These are phyloP conservation scores for Hypotaenidia okinawae DNA, from an alignment of 2,797 vertebrate genomes.

Conservation along the genomic window DNA sequence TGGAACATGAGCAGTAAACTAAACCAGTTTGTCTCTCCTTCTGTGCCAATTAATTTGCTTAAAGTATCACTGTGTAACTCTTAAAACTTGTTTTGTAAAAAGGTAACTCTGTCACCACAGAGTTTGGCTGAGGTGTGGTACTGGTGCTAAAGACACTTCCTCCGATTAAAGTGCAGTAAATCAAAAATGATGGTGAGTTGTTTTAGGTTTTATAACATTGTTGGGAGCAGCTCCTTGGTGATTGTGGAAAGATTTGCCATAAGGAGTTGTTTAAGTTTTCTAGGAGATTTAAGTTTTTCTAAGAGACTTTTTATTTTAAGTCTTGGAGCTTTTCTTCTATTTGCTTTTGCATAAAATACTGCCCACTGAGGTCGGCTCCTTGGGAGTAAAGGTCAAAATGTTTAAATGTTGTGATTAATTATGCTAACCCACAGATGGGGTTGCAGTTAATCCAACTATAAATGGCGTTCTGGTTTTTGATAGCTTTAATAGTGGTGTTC, in stretches of 20 bases:
- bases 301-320: neutral
- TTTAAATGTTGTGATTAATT: neutral
- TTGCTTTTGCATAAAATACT: neutral
- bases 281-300: neutral
- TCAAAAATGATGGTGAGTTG: neutral
- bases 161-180: neutral
- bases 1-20: neutral
- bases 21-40: neutral
- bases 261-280: neutral
- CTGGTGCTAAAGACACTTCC: neutral
- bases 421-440: neutral
- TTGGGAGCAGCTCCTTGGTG: neutral
- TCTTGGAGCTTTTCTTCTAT: neutral
- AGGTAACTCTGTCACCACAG: neutral
- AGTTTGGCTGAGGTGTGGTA: neutral
- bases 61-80: neutral
- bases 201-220: neutral
- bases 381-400: neutral
- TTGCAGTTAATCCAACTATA: neutral
- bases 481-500: neutral
- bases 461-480: neutral
- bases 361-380: neutral
- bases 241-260: neutral
- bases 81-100: neutral
- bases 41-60: neutral